Base-by-base conservation (phyloP, 2,113 vertebrate genomes). In the Leuciscus idus region DNA sequence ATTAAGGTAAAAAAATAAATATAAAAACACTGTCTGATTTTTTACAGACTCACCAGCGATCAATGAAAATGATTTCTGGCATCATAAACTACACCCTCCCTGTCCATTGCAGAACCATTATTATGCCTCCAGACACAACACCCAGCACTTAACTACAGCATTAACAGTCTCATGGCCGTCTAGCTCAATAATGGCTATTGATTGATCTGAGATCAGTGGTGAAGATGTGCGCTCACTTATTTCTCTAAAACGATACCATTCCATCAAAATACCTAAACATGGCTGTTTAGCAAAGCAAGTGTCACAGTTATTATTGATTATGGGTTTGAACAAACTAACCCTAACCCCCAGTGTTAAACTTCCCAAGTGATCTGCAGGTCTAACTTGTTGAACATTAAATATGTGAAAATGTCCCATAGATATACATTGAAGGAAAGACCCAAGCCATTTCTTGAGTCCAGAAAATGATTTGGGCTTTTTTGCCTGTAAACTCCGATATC, bases 171-270 rank as follows among this genome's bases (percentile, higher is more conserved):
- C 4, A 0, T 55, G 57, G 50, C 50, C 70, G 72, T 82, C 39
- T 84, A 57, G 87, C 61, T 55, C 30, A 43, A 83, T 55, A 83
- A 85, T 28, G 55, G 11, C 23, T 84, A 88, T 86, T 88, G 74
- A 86, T 88, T 88, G 30, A 74, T 62, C 74, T 10, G 3, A 62
- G 43, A 78, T 86, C 52, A 73, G 75, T 76, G 55, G 43, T 21
- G 57, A 61, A 39, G 55, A 84, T 46, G 68, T 39, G 59, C 57
- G 4, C 75, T 7, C 17, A 4, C 6, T 43, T 73, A 43, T 55
- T 13, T 28, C 28, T 77, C 48, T 23, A 39, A 62, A 64, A 77
- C 19, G 4, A 0, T 70, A 36, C 17, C 19, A 19, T 72, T 72
- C 9, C 68, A 43, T 72, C 21, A 73, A 43, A 43, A 43, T 73